A percentile compares a stretch with the other conserved stretches of the same genome.
These are phyloP conservation scores for Myzus persicae DNA, from an alignment of 1,140 invertebrate genomes.

Conservation along the genomic window DNA sequence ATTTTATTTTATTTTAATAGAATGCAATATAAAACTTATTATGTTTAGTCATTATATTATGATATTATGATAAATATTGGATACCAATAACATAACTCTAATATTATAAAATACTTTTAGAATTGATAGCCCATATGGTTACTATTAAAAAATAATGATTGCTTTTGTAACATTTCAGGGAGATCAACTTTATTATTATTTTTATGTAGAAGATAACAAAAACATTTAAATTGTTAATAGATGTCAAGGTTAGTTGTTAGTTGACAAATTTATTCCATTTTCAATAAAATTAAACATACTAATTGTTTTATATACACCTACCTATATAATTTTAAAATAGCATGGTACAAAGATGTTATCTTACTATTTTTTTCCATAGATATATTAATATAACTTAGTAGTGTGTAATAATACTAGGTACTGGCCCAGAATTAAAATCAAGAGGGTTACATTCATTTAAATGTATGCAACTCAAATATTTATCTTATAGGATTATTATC, in stretches of 20 bases:
- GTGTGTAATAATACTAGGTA: not conserved
- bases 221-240: not conserved
- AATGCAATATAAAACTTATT: not conserved
- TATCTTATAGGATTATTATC: no score
- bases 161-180: not conserved
- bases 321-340: not conserved
- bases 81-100: not conserved
- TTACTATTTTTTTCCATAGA: not conserved
- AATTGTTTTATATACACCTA: not conserved
- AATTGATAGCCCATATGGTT: not conserved
- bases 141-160: not conserved
- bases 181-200: conserved; percentile 1
- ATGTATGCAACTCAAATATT: not conserved
- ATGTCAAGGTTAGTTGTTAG: not conserved
- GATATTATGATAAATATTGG: not conserved
- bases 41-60: not conserved
- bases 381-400: not conserved
- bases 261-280: not conserved
- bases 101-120: not conserved
- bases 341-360: not conserved
- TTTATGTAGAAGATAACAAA: not conserved
- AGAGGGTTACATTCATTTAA: not conserved
- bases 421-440: not conserved
- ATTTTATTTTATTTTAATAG: not conserved
- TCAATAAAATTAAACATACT: not conserved